Percentiles rank a stretch among this genome's conserved stretches.
phyloP scores from a whole-genome alignment of 2,888 invertebrate species.

The Lymantria monacha region DNA sequence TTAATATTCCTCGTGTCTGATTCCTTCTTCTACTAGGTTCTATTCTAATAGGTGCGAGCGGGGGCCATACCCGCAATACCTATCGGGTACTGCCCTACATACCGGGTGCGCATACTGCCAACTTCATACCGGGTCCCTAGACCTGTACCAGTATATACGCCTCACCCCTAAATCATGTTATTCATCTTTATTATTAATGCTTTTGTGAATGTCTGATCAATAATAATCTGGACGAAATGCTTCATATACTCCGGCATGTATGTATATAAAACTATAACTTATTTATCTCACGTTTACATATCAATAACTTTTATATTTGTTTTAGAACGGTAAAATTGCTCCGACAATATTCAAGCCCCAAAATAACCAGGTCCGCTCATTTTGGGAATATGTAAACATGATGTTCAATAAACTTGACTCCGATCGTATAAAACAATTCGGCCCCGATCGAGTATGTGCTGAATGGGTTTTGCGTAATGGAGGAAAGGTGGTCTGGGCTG shows the following conservation, averaged over 20 bases:
- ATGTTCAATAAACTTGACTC: conserved; percentile 87
- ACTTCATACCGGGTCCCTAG: too few relatives aligned
- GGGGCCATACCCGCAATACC: too few relatives aligned
- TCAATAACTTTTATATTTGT: not conserved
- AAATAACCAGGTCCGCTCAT: conserved; percentile 50
- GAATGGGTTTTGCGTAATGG: conserved; percentile 98
- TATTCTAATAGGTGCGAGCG: too few relatives aligned
- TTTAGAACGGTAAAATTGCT: conserved; percentile 21
- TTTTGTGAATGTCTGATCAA: too few relatives aligned
- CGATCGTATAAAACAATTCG: conserved; percentile 86
- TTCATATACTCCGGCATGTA: not conserved
- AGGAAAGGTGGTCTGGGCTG: conserved; percentile 89
- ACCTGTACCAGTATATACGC: too few relatives aligned
- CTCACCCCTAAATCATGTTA: too few relatives aligned
- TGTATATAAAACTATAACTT: not conserved
- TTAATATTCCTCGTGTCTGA: too few relatives aligned
- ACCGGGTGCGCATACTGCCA: too few relatives aligned
- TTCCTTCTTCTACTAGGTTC: too few relatives aligned
- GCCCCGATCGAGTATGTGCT: conserved; percentile 95
- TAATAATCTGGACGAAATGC: not conserved
- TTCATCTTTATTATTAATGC: too few relatives aligned
- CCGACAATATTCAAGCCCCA: conserved; percentile 28
- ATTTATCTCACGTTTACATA: not conserved
- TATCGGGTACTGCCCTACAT: too few relatives aligned
- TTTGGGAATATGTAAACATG: conserved; percentile 82